Percentiles rank a stretch among this genome's conserved stretches.
These are phyloP conservation scores for Selenia dentaria DNA, from an alignment of 2,888 invertebrate genomes.

Conservation along the genomic window DNA sequence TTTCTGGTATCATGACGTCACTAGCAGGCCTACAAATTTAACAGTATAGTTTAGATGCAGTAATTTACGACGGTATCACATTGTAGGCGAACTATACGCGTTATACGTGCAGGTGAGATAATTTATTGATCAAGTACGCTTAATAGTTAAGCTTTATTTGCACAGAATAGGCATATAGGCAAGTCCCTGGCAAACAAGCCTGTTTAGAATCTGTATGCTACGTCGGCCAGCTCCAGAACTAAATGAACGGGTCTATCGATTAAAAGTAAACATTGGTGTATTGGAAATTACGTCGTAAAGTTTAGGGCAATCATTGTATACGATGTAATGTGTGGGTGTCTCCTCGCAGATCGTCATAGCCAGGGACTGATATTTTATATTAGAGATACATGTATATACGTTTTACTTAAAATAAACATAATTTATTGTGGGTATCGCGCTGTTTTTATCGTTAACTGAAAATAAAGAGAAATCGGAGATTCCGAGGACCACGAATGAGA, in stretches of 20 bases:
- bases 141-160: slow-evolving; percentile 7
- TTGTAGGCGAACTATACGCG: slow-evolving; percentile 20
- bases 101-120: slow-evolving; percentile 36
- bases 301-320: slow-evolving; percentile 1
- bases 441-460: not conserved
- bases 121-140: slow-evolving; percentile 38
- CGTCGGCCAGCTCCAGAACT: slow-evolving; percentile 13
- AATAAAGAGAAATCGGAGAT: not conserved
- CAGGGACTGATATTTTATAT: no score
- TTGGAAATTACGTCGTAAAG: slow-evolving; percentile 12
- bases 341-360: not conserved
- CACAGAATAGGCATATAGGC: slow-evolving; percentile 38
- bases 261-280: slow-evolving; percentile 22
- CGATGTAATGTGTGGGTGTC: not conserved
- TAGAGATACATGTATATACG: not conserved
- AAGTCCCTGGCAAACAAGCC: slow-evolving; percentile 24
- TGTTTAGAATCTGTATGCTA: slow-evolving; percentile 27
- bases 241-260: slow-evolving; percentile 22
- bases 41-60: slow-evolving; percentile 2
- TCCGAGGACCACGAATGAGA: slow-evolving; percentile 7
- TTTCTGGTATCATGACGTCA: slow-evolving; percentile 27
- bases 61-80: slow-evolving; percentile 6
- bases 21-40: slow-evolving; percentile 1
- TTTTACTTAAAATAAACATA: no score
- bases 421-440: no score